These are phyloP conservation scores for Gerosis bhagava DNA, from an alignment of 2,888 invertebrate species.

Conservation along the genomic window DNA sequence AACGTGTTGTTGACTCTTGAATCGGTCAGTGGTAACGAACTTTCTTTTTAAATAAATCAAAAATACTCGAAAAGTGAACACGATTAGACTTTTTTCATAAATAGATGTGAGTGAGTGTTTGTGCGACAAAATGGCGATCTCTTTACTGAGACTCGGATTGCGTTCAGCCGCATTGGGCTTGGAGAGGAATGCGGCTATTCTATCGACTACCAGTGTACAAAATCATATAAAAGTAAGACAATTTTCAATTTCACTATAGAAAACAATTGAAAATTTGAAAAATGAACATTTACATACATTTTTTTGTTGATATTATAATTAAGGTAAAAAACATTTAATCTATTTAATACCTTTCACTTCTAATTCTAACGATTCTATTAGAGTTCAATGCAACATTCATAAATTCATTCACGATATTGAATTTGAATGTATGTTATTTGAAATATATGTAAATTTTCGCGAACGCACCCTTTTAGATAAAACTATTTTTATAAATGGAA, in stretches of 20 bases:
- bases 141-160: conserved; percentile 66
- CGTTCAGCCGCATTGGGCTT: conserved; percentile 54
- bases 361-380: too few species aligned
- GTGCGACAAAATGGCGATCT: conserved; percentile 67
- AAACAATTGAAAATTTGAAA: neutral
- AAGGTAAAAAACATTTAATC: too few species aligned
- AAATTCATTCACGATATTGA: too few species aligned
- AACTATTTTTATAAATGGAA: too few species aligned
- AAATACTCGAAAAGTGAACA: too few species aligned
- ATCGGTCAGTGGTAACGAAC: conserved; percentile 10
- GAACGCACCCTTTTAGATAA: too few species aligned
- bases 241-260: neutral
- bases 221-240: conserved; percentile 62
- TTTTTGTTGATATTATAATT: too few species aligned
- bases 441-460: too few species aligned
- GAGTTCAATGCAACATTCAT: too few species aligned
- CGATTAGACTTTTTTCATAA: conserved; percentile 7
- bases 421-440: too few species aligned
- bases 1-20: conserved; percentile 14
- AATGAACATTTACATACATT: neutral
- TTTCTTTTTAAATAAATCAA: too few species aligned
- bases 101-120: conserved; percentile 31
- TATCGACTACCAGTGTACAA: conserved; percentile 53
- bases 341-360: too few species aligned
- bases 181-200: conserved; percentile 59